Percentiles rank a stretch among this genome's conserved stretches.
Conservation (phyloP, 2,888 invertebrate genomes). For the Vannuccia rotundouncinata region DNA sequence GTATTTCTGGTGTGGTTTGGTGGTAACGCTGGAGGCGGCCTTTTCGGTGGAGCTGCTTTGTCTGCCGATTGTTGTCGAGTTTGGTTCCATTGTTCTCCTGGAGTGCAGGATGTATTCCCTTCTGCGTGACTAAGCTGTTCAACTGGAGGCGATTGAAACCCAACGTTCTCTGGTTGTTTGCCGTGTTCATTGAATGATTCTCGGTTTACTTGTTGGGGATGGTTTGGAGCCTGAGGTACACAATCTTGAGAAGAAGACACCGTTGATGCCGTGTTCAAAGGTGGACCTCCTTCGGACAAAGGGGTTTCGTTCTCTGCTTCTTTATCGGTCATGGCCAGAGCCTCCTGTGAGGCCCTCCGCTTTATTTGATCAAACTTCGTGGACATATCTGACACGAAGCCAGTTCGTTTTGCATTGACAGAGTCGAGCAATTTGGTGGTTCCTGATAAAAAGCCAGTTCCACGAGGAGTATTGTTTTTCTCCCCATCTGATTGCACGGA, state of each 20-base stretch:
- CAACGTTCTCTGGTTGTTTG: background rate
- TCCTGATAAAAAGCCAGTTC: conserved; percentile 17
- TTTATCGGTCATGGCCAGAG: conserved; percentile 29
- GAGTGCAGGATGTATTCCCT: background rate
- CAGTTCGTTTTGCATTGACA: conserved; percentile 29
- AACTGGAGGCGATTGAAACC: background rate
- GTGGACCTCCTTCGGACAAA: background rate
- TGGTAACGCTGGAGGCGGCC: background rate
- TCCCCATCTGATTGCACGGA: background rate
- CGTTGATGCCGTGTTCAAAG: background rate
- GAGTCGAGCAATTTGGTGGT: conserved; percentile 30
- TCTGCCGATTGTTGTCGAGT: background rate
- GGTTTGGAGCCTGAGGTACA: background rate
- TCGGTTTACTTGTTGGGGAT: background rate
- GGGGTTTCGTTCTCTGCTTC: background rate
- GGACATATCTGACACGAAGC: conserved; percentile 20
- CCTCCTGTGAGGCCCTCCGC: conserved; percentile 19
- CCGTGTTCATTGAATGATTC: background rate
- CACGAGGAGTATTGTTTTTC: background rate
- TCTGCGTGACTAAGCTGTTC: background rate
- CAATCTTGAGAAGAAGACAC: background rate
- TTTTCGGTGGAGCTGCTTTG: background rate
- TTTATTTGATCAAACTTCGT: conserved; percentile 34
- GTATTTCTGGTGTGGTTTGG: background rate
- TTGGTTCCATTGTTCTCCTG: background rate